Conservation (phyloP, 2,113 vertebrate species). For the Neogale vison region DNA sequence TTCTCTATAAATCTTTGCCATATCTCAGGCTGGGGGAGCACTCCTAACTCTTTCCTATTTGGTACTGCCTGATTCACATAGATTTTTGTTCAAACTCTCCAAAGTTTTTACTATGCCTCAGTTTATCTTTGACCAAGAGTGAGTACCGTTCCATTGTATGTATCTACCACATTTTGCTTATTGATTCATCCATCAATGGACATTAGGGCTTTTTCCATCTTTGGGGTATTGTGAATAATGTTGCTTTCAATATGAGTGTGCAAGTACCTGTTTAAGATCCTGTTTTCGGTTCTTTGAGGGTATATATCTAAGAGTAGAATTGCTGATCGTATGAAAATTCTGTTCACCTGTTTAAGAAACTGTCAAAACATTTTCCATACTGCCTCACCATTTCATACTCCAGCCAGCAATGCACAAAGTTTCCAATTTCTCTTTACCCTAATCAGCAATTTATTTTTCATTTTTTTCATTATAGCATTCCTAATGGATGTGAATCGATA, state of each 20-base stretch:
- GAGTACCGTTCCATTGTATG: not conserved
- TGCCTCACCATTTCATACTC: not conserved
- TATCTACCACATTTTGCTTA: not conserved
- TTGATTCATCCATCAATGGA: not conserved
- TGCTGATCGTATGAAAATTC: not conserved
- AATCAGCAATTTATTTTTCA: not conserved
- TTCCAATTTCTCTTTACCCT: not conserved
- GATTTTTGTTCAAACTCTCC: not conserved
- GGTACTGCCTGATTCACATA: not conserved
- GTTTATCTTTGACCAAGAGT: not conserved
- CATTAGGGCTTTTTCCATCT: not conserved
- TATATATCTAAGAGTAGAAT: not conserved
- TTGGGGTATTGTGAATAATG: not conserved
- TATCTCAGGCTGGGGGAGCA: rapidly evolving
- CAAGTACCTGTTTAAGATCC: not conserved
- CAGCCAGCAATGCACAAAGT: not conserved
- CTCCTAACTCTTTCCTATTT: not conserved
- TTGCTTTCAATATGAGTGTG: not conserved
- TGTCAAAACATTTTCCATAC: not conserved
- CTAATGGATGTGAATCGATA: not conserved
- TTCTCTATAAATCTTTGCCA: not conserved
- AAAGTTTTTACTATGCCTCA: not conserved
- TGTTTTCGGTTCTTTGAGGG: not conserved
- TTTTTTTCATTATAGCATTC: not conserved
- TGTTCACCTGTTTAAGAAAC: not conserved